A percentile compares a stretch with the other conserved stretches of the same genome.
Evolutionary conservation across 1,140 invertebrate species (phyloP).

Genomic region (Gryllus bimaculatus): DNA sequence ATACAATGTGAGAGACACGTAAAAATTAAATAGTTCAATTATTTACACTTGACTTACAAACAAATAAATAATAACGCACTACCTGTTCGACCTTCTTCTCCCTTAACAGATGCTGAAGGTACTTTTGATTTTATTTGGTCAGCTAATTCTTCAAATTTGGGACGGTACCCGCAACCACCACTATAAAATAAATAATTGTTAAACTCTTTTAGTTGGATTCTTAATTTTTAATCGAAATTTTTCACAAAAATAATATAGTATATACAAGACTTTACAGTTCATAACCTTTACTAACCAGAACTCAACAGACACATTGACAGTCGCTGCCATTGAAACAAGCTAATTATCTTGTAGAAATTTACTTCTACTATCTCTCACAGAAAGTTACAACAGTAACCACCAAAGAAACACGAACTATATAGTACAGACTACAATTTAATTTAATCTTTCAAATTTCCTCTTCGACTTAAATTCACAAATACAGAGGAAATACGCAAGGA

Average conservation of each 20-base stretch:
- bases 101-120: slow-evolving; percentile 42
- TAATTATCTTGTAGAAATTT: too few relatives aligned
- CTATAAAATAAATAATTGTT: slow-evolving; percentile 32
- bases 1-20: not conserved
- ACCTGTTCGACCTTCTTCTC: slow-evolving; percentile 47
- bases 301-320: too few relatives aligned
- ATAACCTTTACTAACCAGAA: not conserved
- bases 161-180: slow-evolving; percentile 50
- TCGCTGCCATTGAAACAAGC: too few relatives aligned
- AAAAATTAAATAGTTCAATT: not conserved
- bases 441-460: too few relatives aligned
- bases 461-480: too few relatives aligned
- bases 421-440: too few relatives aligned
- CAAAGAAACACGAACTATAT: too few relatives aligned
- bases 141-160: slow-evolving; percentile 47
- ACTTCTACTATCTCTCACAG: too few relatives aligned
- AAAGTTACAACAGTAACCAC: too few relatives aligned
- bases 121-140: slow-evolving; percentile 41
- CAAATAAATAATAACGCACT: slow-evolving; percentile 16
- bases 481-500: too few relatives aligned
- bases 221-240: not conserved
- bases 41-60: not conserved
- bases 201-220: not conserved
- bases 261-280: too few relatives aligned
- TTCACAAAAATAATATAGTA: too few relatives aligned